A percentile compares a stretch with the other conserved stretches of the same genome.
Evolutionary conservation across 53 echinoderm and acorn worm species (phyloP).

Genomic region (Pentamera pediparva): DNA sequence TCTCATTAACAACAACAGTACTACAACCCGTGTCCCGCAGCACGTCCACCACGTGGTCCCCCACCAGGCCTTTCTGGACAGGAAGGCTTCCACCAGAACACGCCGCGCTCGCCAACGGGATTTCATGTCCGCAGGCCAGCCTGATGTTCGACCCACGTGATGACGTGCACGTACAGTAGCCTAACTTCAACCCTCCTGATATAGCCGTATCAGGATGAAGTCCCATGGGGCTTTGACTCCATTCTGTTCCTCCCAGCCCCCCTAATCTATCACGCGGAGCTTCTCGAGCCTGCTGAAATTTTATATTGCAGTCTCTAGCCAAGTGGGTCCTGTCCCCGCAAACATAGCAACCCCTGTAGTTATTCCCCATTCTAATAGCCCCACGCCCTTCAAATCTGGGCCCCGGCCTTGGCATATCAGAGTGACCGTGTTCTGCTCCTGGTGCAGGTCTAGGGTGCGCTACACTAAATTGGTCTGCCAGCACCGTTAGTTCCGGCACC

Average conservation of each 20-base stretch:
- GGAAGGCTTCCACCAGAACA: background rate
- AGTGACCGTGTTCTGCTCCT: background rate
- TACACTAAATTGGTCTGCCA: background rate
- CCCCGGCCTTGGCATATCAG: background rate
- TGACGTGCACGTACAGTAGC: background rate
- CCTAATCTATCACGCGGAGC: background rate
- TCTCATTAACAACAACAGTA: background rate
- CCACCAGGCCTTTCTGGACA: background rate
- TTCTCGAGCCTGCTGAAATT: background rate
- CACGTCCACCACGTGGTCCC: background rate
- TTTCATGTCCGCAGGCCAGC: slow-evolving; percentile 1
- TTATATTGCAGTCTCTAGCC: background rate
- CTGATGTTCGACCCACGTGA: background rate
- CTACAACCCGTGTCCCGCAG: slow-evolving; percentile 26
- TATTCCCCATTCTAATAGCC: background rate
- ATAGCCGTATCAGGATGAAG: background rate
- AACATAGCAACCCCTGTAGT: background rate
- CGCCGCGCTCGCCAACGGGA: background rate
- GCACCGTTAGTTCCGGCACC: background rate
- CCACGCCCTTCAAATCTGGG: too few species aligned
- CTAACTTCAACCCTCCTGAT: background rate
- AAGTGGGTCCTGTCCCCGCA: background rate
- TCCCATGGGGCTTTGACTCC: background rate
- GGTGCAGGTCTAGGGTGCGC: background rate
- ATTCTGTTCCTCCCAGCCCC: background rate